Base-by-base conservation (phyloP, 2,113 vertebrate genomes). In the Donacobius atricapilla region DNA sequence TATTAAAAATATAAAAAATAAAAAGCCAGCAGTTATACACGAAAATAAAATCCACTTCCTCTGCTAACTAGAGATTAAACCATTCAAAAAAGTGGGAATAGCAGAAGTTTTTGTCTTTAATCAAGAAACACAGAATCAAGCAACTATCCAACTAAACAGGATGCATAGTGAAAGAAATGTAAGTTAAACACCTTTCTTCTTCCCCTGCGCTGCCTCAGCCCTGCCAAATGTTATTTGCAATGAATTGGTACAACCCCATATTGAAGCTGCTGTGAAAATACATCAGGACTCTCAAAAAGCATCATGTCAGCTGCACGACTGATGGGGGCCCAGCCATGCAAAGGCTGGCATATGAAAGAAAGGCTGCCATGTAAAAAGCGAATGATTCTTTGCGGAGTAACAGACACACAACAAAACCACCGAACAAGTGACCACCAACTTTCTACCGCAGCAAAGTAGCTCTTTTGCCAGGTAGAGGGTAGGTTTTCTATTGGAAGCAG, bases 1-100 rank as follows among this genome's bases (percentile, higher is more conserved):
- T 99, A 96, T 64, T 60, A 1, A 20, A 96, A 96, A 78, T n/a
- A 76, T 85, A 73, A 42, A 79, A 6, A 57, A 68, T 11, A 83
- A 60, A 85, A 64, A 28, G 21, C 11, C 83, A 77, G 20, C 11
- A 58, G 39, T 88, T 90, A 81, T 4, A 66, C 58, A 57, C 17
- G 4, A 72, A 91, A 85, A 70, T 17, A 57, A 88, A 54, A 56
- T 24, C 2, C 3, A 73, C 25, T 66, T 89, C 39, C 50, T 90
- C 45, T 72, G 40, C 45, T 88, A 69, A 57, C 5, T 71, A 19
- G 27, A 75, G 13, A 70, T 58, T 68, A 16, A 87, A 61, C 6
- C 16, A 48, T 53, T n/a, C 82, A n/a, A 60, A 87, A 56, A 19
- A 54, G 39, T 19, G 7, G 16, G 31, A 89, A n/a, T 15, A 58